These are phyloP conservation scores for Gnathonemus echidnorhynchus DNA, from an alignment of 2,113 vertebrate species.

Conservation along the genomic window DNA sequence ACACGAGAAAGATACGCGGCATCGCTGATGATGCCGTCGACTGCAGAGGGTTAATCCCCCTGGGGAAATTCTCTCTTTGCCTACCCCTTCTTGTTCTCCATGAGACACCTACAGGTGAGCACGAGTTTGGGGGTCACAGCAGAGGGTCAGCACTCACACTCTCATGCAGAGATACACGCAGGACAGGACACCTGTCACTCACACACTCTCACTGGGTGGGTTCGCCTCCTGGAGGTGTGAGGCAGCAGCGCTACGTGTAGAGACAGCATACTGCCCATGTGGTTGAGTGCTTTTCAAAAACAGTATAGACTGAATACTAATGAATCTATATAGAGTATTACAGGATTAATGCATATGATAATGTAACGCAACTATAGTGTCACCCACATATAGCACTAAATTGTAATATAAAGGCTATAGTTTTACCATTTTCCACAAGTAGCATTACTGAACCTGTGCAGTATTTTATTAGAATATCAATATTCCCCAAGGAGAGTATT, in stretches of 20 bases:
- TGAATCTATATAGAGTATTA: neutral
- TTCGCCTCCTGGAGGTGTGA: neutral
- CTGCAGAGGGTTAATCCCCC: no score
- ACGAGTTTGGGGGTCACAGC: no score
- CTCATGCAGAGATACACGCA: neutral
- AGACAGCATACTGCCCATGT: neutral
- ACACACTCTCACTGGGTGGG: neutral
- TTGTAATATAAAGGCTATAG: neutral
- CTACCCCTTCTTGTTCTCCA: no score
- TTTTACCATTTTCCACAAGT: neutral
- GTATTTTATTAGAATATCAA: neutral
- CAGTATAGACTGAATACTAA: neutral
- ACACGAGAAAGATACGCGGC: no score
- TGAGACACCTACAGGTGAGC: no score
- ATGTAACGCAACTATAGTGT: neutral
- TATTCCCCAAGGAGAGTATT: neutral
- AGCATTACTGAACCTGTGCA: neutral
- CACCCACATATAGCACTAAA: neutral
- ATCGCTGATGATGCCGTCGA: no score
- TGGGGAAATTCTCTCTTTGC: no score
- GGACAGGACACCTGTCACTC: neutral
- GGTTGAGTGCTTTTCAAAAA: neutral
- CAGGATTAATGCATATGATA: neutral
- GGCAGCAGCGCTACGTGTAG: neutral
- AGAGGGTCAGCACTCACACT: no score